These are phyloP conservation scores for Pycnomerus fuliginosus DNA, from an alignment of 2,888 invertebrate species.

Conservation along the genomic window DNA sequence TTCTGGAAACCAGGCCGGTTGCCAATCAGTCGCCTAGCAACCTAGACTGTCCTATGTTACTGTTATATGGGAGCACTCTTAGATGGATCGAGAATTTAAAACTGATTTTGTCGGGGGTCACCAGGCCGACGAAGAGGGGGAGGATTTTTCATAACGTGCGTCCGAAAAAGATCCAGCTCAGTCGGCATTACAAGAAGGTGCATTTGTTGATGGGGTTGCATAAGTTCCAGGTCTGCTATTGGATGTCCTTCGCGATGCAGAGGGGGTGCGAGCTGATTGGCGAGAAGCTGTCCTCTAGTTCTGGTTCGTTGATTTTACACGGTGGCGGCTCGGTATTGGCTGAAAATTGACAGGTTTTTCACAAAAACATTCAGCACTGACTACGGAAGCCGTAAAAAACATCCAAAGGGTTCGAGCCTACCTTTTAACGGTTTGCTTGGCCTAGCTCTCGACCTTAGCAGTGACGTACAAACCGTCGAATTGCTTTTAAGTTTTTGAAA, in stretches of 20 bases:
- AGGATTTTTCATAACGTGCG: conserved; percentile 80
- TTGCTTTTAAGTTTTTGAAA: too few relatives aligned
- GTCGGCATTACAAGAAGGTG: conserved; percentile 87
- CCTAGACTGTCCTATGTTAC: conserved; percentile 67
- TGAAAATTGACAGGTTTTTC: too few relatives aligned
- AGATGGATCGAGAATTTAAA: conserved; percentile 96
- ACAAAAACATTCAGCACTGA: too few relatives aligned
- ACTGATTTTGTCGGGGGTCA: conserved; percentile 86
- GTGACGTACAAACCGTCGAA: too few relatives aligned
- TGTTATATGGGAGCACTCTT: conserved; percentile 90
- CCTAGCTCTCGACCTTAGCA: too few relatives aligned
- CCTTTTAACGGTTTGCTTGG: too few relatives aligned
- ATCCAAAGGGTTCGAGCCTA: too few relatives aligned
- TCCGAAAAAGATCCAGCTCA: conserved; percentile 86
- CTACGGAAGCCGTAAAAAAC: too few relatives aligned
- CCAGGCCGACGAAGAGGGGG: conserved; percentile 92
- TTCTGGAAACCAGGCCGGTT: conserved; percentile 71
- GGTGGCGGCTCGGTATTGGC: too few relatives aligned
- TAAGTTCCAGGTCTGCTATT: conserved; percentile 86
- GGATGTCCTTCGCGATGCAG: conserved; percentile 97
- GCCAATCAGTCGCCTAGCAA: conserved; percentile 53
- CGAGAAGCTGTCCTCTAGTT: conserved; percentile 77
- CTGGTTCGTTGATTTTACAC: too few relatives aligned
- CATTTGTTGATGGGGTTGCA: conserved; percentile 85
- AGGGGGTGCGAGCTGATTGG: conserved; percentile 86